Percentiles rank a stretch among this genome's conserved stretches.
Conservation (phyloP, 2,797 vertebrate species). For the Agapornis canus region DNA sequence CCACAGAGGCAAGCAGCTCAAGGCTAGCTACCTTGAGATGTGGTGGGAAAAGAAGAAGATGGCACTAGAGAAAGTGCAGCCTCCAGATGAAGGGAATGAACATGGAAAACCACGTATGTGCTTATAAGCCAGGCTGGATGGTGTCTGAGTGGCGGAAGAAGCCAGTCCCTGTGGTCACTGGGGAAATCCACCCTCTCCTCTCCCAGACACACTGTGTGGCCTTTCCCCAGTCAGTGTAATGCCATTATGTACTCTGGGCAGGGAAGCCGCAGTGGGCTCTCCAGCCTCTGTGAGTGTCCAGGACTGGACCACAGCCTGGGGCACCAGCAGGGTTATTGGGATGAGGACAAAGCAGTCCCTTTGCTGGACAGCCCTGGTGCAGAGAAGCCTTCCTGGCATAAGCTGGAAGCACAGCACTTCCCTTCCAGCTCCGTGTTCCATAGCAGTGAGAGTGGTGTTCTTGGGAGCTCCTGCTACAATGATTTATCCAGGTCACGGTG, state of each 20-base stretch:
- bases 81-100: background rate
- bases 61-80: background rate
- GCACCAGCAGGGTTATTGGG: background rate
- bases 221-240: background rate
- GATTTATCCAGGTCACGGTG: conserved; percentile 76
- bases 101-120: rapidly evolving
- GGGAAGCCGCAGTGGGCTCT: background rate
- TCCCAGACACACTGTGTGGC: rapidly evolving
- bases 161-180: background rate
- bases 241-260: background rate
- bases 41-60: background rate
- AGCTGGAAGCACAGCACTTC: background rate
- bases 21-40: background rate
- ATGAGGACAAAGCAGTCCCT: background rate
- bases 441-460: background rate
- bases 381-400: background rate
- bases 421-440: background rate
- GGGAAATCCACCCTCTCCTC: background rate
- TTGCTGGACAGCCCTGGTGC: background rate
- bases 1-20: background rate
- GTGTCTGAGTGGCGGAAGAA: background rate
- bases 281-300: background rate
- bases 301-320: background rate
- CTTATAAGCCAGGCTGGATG: rapidly evolving
- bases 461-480: conserved; percentile 33